These are phyloP conservation scores for Dryocosmus kuriphilus DNA, from an alignment of 2,888 invertebrate species.

Conservation along the genomic window DNA sequence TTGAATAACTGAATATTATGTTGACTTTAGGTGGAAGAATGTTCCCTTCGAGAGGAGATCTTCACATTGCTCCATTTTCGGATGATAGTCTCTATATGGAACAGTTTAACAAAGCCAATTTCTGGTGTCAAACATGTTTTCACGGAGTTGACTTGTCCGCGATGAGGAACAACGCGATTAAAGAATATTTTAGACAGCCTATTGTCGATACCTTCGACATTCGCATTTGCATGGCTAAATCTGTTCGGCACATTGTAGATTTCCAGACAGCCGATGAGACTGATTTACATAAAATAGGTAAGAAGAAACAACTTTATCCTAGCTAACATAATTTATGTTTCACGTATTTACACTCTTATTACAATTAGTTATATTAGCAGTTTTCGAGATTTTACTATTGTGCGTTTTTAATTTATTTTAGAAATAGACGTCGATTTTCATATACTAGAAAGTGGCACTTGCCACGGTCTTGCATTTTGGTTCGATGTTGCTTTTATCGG, in stretches of 20 bases:
- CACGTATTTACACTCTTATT: no score
- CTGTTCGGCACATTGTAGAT: conserved; percentile 94
- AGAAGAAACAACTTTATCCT: conserved; percentile 21
- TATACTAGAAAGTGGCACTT: conserved; percentile 93
- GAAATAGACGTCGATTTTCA: conserved; percentile 97
- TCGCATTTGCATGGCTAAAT: conserved; percentile 96
- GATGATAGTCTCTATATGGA: conserved; percentile 99
- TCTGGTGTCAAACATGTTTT: conserved; percentile 99
- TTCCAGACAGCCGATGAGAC: conserved; percentile 95
- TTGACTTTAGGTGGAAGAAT: conserved; percentile 87
- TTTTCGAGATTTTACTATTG: background rate
- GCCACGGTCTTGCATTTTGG: conserved; percentile 99
- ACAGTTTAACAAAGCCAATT: conserved; percentile 98
- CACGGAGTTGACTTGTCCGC: conserved; percentile 97
- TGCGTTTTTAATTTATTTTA: conserved; percentile 56
- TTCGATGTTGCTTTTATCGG: conserved; percentile 99
- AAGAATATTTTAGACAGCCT: conserved; percentile 98
- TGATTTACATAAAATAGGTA: conserved; percentile 93
- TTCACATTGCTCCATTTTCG: conserved; percentile 98
- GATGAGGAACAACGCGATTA: conserved; percentile 94
- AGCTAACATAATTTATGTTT: no score
- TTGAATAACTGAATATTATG: background rate
- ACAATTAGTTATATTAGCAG: no score
- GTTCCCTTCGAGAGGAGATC: conserved; percentile 97
- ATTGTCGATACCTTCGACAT: conserved; percentile 99